Percentiles rank a stretch among this genome's conserved stretches.
Conservation (phyloP, 2,113 vertebrate genomes). For the Pachyramphus minor region DNA sequence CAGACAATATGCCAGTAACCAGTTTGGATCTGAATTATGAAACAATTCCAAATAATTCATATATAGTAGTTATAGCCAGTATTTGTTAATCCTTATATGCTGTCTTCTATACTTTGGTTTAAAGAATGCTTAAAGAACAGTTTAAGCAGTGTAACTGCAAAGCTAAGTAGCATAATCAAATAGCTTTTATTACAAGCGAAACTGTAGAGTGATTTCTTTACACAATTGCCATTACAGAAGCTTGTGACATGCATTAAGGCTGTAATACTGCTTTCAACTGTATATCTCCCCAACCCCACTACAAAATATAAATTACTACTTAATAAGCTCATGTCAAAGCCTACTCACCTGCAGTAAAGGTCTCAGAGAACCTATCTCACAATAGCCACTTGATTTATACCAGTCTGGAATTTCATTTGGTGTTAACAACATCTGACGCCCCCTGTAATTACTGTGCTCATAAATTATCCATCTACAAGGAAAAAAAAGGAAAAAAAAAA, state of each 20-base stretch:
- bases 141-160: not conserved
- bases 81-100: not conserved
- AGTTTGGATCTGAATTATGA: not conserved
- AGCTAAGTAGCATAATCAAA: not conserved
- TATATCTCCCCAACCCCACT: not conserved
- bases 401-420: slow-evolving; percentile 80
- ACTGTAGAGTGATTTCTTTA: not conserved
- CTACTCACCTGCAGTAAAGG: slow-evolving; percentile 86
- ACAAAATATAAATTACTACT: not conserved
- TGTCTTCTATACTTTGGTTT: not conserved
- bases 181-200: not conserved
- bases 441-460: slow-evolving; percentile 84
- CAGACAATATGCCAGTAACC: not conserved
- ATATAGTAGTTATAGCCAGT: not conserved
- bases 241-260: not conserved
- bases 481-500: not conserved
- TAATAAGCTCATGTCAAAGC: not conserved
- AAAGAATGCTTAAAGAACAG: not conserved
- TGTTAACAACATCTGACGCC: slow-evolving; percentile 84
- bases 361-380: slow-evolving; percentile 87
- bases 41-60: not conserved
- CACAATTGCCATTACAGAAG: not conserved
- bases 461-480: slow-evolving; percentile 87
- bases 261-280: not conserved
- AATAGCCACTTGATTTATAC: slow-evolving; percentile 75